Evolutionary conservation across 2,888 invertebrate species (phyloP).

Genomic region (Nomada fucata): DNA sequence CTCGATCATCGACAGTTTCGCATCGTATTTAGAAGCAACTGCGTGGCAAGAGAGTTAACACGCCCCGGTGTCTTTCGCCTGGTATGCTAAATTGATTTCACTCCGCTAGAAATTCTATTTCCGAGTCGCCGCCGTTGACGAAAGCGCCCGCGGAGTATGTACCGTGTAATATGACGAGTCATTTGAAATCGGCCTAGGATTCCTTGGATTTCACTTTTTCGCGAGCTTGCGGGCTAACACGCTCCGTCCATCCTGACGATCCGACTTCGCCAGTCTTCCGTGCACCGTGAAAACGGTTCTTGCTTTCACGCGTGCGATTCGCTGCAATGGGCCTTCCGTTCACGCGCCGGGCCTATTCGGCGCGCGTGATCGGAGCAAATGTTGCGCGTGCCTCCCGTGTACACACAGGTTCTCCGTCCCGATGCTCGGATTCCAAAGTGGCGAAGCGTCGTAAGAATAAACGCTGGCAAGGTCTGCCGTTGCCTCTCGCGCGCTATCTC

Average conservation of each 20-base stretch:
- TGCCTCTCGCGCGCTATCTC: neutral
- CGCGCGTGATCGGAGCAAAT: conserved; percentile 66
- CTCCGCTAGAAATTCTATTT: conserved; percentile 40
- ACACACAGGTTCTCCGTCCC: conserved; percentile 11
- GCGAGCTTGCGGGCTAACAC: conserved; percentile 15
- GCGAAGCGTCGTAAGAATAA: conserved; percentile 27
- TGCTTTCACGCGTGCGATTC: conserved; percentile 73
- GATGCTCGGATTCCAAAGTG: conserved; percentile 4
- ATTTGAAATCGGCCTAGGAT: conserved; percentile 21
- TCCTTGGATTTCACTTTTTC: conserved; percentile 56
- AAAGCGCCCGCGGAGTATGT: neutral
- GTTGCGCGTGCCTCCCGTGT: conserved; percentile 32
- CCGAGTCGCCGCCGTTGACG: conserved; percentile 9
- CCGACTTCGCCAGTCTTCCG: conserved; percentile 55
- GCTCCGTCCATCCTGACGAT: conserved; percentile 32
- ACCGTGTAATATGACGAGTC: conserved; percentile 16
- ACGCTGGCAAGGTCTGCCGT: conserved; percentile 4
- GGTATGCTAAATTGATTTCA: conserved; percentile 32
- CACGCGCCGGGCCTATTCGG: conserved; percentile 66
- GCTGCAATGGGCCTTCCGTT: conserved; percentile 66
- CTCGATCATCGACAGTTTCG: neutral
- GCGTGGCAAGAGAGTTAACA: neutral
- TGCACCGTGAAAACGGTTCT: conserved; percentile 61
- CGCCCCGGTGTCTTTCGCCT: neutral
- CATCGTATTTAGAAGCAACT: neutral